Evolutionary conservation across 2,888 invertebrate genomes (phyloP), one percentile per base, ranked within the genome.

Genomic region (Euphydryas editha): DNA sequence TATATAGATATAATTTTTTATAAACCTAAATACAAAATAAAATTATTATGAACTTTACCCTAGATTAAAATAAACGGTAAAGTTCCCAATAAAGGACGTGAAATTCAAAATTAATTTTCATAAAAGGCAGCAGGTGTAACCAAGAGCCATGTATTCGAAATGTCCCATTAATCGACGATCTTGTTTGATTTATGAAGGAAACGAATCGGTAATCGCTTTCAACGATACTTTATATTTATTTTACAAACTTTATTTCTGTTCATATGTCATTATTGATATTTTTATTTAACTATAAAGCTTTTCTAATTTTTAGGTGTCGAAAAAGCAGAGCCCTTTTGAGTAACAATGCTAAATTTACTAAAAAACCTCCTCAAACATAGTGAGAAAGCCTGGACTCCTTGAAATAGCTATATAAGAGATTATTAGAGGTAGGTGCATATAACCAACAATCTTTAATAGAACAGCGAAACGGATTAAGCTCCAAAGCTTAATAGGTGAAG

Each of bases 51-150:
- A 24, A 30, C 30, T 30, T 30, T 49, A 30, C 18, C 51, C 44
- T 59, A 60, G 47, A 57, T 59, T 67, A 63, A 58, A 58, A 63
- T 63, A 44, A 58, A 63, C 55, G 65, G 67, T 59, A 61, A 62
- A 65, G 65, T 61, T 57, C 55, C 65, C 59, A 51, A 56, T 61
- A 59, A 55, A 20, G 24, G 65, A 57, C 51, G 55, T 58, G 54
- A 66, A 73, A 72, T 77, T 75, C 64, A 71, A 73, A 78, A 79
- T 80, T 80, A 80, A 80, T 78, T 77, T 75, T 76, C 78, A 74
- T 73, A 74, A 75, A 76, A 57, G 73, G 75, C 73, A 63, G 72
- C 81, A 81, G 81, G 80, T 81, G 80, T 66, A 66, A 44, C 61
- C 64, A 76, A 79, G 75, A 73, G 77, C 77, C 72, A 73, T 75